Percentiles rank a stretch among this genome's conserved stretches.
These are phyloP conservation scores for Conus betulinus DNA, from an alignment of 1,140 invertebrate species.

Conservation along the genomic window DNA sequence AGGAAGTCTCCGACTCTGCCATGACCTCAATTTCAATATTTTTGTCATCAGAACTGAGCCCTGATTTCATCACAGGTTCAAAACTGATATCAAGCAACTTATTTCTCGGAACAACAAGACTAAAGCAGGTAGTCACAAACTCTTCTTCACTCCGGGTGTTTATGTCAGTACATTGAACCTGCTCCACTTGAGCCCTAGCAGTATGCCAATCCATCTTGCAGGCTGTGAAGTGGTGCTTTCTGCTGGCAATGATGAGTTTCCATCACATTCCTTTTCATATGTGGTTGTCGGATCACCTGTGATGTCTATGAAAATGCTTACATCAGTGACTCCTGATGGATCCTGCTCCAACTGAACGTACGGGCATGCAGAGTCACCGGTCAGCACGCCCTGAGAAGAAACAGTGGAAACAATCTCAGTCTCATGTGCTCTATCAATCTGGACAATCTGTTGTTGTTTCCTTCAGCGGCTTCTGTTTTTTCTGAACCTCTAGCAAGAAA, in stretches of 20 bases:
- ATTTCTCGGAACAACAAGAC: not conserved
- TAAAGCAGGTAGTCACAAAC: not conserved
- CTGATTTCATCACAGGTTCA: not conserved
- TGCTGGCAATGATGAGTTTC: not conserved
- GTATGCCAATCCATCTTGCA: too few species aligned
- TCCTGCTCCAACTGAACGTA: not conserved
- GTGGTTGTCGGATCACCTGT: not conserved
- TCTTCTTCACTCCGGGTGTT: not conserved
- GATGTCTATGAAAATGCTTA: not conserved
- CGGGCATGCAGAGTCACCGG: not conserved
- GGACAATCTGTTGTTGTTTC: not conserved
- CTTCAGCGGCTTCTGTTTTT: not conserved
- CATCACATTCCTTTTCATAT: not conserved
- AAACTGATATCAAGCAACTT: not conserved
- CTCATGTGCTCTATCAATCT: not conserved
- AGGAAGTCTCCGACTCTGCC: not conserved
- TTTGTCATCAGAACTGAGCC: not conserved
- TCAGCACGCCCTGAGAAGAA: not conserved
- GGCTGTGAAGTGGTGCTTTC: not conserved
- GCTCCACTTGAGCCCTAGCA: not conserved
- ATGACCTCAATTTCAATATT: constrained; percentile 1
- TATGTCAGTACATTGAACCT: not conserved
- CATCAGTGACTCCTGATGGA: not conserved
- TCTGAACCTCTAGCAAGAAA: not conserved
- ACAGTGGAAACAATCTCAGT: not conserved